phyloP scores from a whole-genome alignment of 2,113 vertebrate species.

The Micromys minutus region DNA sequence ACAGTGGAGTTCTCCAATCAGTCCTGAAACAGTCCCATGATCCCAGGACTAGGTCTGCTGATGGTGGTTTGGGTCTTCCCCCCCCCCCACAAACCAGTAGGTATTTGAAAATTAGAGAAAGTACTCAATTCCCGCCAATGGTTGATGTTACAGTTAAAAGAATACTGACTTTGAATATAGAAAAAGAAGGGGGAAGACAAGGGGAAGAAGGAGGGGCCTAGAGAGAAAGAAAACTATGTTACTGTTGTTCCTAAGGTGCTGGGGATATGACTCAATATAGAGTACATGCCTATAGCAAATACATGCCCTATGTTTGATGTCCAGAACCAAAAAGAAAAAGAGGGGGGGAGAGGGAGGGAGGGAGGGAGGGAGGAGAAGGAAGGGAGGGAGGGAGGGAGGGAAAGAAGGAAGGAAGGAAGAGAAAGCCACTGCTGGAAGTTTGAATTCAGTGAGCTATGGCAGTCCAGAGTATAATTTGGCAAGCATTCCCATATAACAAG shows the following conservation, averaged over 20 bases:
- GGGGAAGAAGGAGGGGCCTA: neutral
- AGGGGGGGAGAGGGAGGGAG: neutral
- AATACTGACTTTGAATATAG: neutral
- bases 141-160: too few relatives aligned
- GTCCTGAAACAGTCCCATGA: neutral
- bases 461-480: neutral
- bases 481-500: neutral
- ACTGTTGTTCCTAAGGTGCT: neutral
- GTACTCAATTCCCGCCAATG: neutral
- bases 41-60: neutral
- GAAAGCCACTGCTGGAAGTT: neutral
- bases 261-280: neutral
- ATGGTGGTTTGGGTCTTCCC: neutral
- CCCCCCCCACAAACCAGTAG: neutral
- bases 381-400: too few relatives aligned
- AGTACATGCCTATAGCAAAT: neutral
- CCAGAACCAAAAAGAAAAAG: neutral
- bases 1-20: neutral
- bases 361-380: neutral
- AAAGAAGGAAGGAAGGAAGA: neutral
- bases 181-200: neutral
- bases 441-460: neutral
- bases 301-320: neutral
- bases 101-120: neutral
- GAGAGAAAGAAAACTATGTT: neutral